Conservation (phyloP, 1,140 invertebrate genomes). For the Lepeophtheirus salmonis region DNA sequence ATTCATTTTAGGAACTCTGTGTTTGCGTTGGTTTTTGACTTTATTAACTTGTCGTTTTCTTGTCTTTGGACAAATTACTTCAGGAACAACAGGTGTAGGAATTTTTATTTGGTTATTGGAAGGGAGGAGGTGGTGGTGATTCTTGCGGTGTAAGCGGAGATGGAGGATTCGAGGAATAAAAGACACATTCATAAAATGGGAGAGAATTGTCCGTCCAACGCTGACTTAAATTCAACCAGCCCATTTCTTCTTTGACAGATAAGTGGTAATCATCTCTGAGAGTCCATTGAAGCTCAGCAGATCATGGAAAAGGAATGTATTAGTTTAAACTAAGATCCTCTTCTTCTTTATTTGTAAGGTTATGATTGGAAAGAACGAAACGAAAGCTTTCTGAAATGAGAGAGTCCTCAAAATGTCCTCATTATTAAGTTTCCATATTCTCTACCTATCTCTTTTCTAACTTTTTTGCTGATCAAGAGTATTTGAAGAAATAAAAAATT, state of each 20-base stretch:
- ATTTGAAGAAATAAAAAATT: too few species aligned
- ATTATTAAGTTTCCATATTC: too few species aligned
- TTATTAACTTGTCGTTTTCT: background rate
- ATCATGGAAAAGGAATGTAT: background rate
- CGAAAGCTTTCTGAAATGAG: background rate
- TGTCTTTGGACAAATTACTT: background rate
- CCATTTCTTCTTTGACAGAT: background rate
- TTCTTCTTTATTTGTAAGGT: background rate
- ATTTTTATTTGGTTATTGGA: background rate
- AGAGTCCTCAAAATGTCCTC: background rate
- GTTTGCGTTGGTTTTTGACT: slow-evolving; percentile 1
- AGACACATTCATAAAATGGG: background rate
- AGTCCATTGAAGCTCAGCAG: background rate
- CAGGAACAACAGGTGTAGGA: background rate
- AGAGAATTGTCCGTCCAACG: background rate
- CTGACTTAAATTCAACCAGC: background rate
- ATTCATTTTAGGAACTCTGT: background rate
- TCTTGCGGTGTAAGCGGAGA: background rate
- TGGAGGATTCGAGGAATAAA: background rate
- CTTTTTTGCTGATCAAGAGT: too few species aligned
- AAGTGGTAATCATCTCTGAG: background rate
- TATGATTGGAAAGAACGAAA: background rate
- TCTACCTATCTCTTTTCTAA: too few species aligned
- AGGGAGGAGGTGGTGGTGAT: background rate
- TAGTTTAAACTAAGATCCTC: background rate